Conservation (phyloP, 2,797 vertebrate species). For the Channa striata region DNA sequence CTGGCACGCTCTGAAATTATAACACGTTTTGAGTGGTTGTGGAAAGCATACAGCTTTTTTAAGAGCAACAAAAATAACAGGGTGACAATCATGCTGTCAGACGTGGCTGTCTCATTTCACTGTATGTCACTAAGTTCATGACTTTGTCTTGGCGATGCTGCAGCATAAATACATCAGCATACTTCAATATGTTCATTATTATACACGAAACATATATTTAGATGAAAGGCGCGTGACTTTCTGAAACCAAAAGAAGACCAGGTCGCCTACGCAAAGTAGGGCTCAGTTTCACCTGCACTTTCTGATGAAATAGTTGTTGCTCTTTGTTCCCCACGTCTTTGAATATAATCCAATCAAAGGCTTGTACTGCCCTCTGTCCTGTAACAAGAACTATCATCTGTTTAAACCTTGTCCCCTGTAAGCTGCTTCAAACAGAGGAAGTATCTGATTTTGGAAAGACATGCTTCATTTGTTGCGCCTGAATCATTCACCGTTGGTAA, state of each 20-base stretch:
- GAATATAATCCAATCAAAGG: not conserved
- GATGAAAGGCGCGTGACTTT: not conserved
- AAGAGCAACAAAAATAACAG: constrained; percentile 76
- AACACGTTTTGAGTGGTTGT: constrained; percentile 78
- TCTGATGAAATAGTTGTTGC: not conserved
- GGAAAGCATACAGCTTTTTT: constrained; percentile 74
- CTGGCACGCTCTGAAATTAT: constrained; percentile 75
- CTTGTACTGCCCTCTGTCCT: not conserved
- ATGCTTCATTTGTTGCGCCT: constrained; percentile 21
- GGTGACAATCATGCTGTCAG: constrained; percentile 66
- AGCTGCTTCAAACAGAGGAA: constrained; percentile 29
- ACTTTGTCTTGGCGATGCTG: constrained; percentile 53
- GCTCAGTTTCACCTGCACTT: not conserved
- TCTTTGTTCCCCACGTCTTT: not conserved
- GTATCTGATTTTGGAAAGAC: constrained; percentile 39
- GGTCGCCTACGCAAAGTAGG: not conserved
- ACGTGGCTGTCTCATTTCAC: constrained; percentile 68
- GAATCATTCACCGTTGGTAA: constrained; percentile 44
- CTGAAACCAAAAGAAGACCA: constrained; percentile 20
- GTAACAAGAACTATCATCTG: not conserved
- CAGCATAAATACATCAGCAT: constrained; percentile 38
- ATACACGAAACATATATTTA: constrained; percentile 20
- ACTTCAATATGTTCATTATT: constrained; percentile 7
- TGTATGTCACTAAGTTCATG: constrained; percentile 73
- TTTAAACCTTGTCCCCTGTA: constrained; percentile 9